phyloP scores from a whole-genome alignment of 1,140 invertebrate species.

The Hetaerina americana region DNA sequence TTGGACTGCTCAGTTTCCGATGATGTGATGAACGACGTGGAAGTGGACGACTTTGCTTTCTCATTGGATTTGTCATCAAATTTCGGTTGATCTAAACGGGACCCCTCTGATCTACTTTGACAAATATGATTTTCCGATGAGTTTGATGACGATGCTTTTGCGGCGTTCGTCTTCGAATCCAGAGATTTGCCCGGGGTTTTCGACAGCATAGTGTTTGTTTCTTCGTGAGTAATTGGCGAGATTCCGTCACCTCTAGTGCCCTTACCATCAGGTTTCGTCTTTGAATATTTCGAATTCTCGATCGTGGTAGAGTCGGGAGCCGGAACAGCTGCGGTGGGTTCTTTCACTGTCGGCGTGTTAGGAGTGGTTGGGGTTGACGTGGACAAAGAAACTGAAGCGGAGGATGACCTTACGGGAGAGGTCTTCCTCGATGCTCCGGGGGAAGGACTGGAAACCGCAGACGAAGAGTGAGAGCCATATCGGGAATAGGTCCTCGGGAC shows the following conservation, averaged over 20 bases:
- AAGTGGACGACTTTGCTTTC: too few species aligned
- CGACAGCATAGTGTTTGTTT: slow-evolving; percentile 17
- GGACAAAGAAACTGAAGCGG: slow-evolving; percentile 1
- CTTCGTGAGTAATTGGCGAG: slow-evolving; percentile 8
- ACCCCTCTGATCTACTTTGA: too few species aligned
- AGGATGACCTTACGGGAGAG: slow-evolving; percentile 6
- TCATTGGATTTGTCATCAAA: too few species aligned
- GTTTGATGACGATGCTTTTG: too few species aligned
- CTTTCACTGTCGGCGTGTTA: neutral
- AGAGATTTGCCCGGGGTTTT: too few species aligned
- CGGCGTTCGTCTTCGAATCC: too few species aligned
- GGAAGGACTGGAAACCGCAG: slow-evolving; percentile 14
- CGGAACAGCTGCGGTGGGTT: neutral
- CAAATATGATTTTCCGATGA: too few species aligned
- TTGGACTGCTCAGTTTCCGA: too few species aligned
- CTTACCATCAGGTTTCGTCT: neutral
- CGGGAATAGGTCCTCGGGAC: slow-evolving; percentile 25
- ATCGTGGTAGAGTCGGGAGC: too few species aligned
- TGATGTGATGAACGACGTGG: too few species aligned
- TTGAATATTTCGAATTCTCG: too few species aligned
- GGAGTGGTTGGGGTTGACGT: neutral
- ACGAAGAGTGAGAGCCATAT: slow-evolving; percentile 3
- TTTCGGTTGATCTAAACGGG: too few species aligned
- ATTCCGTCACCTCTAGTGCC: slow-evolving; percentile 10
- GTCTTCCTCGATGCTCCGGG: neutral